phyloP scores from a whole-genome alignment of 2,888 invertebrate genomes.

The Morpho helenor region DNA sequence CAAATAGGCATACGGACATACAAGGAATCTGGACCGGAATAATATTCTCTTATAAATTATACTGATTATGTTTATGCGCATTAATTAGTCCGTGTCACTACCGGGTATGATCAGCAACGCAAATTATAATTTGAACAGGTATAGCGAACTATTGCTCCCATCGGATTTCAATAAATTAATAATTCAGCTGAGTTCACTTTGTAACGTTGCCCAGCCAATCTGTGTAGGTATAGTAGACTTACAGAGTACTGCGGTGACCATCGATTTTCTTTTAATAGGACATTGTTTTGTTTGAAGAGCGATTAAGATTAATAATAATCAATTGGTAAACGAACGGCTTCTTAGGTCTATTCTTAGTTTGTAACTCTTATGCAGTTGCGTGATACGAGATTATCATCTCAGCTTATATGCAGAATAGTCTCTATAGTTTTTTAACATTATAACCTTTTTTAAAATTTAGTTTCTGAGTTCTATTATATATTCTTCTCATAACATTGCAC shows the following conservation, averaged over 20 bases:
- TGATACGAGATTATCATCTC: too few relatives aligned
- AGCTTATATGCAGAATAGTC: too few relatives aligned
- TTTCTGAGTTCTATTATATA: too few relatives aligned
- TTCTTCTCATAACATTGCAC: too few relatives aligned
- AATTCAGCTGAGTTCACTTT: slow-evolving; percentile 24
- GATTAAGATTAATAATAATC: too few relatives aligned
- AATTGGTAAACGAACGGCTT: too few relatives aligned
- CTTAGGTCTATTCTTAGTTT: too few relatives aligned
- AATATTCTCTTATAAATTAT: slow-evolving; percentile 21
- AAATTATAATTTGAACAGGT: slow-evolving; percentile 24
- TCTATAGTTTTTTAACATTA: too few relatives aligned
- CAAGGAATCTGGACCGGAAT: slow-evolving; percentile 22
- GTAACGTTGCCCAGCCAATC: slow-evolving; percentile 13
- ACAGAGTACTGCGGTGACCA: not conserved
- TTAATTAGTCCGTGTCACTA: slow-evolving; percentile 24
- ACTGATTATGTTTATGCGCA: slow-evolving; percentile 25
- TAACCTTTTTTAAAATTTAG: too few relatives aligned
- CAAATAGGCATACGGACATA: slow-evolving; percentile 23
- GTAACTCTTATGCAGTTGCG: too few relatives aligned
- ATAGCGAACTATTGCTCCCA: slow-evolving; percentile 20
- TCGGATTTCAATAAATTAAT: slow-evolving; percentile 27
- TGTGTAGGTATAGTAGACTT: slow-evolving; percentile 1
- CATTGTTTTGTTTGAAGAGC: not conserved
- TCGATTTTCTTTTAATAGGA: not conserved
- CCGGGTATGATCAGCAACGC: slow-evolving; percentile 25